phyloP scores from a whole-genome alignment of 2,113 vertebrate species.

The Microtus montanus region DNA sequence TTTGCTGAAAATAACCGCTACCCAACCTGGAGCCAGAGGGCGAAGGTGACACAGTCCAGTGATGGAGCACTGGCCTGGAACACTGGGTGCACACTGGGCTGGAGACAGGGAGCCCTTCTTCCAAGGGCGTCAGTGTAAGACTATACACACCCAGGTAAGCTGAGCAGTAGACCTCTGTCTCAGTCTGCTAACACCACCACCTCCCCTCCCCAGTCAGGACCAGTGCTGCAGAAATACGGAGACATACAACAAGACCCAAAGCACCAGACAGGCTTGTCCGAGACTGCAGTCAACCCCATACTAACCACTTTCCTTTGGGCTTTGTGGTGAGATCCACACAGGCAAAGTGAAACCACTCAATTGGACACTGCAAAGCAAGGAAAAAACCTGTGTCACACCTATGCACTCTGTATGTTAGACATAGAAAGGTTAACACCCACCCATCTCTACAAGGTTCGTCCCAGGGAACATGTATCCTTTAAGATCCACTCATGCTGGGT shows the following conservation, averaged over 20 bases:
- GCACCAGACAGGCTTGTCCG: background rate
- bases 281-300: slow-evolving; percentile 21
- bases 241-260: background rate
- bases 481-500: slow-evolving; percentile 56
- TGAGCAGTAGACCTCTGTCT: background rate
- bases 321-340: slow-evolving; percentile 98
- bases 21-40: background rate
- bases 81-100: too few species aligned
- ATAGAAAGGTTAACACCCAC: background rate
- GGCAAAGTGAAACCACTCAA: slow-evolving; percentile 99
- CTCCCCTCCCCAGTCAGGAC: background rate
- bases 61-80: background rate
- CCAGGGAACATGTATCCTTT: rapidly evolving
- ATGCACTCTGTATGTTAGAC: rapidly evolving
- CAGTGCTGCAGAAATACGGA: background rate
- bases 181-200: background rate
- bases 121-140: rapidly evolving
- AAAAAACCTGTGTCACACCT: background rate
- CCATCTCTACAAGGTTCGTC: background rate
- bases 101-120: background rate
- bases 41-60: too few species aligned
- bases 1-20: too few species aligned
- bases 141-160: rapidly evolving
- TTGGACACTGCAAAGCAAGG: slow-evolving; percentile 91
- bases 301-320: slow-evolving; percentile 99